These are phyloP conservation scores for Germaria angustata DNA, from an alignment of 2,888 invertebrate genomes.

Conservation along the genomic window DNA sequence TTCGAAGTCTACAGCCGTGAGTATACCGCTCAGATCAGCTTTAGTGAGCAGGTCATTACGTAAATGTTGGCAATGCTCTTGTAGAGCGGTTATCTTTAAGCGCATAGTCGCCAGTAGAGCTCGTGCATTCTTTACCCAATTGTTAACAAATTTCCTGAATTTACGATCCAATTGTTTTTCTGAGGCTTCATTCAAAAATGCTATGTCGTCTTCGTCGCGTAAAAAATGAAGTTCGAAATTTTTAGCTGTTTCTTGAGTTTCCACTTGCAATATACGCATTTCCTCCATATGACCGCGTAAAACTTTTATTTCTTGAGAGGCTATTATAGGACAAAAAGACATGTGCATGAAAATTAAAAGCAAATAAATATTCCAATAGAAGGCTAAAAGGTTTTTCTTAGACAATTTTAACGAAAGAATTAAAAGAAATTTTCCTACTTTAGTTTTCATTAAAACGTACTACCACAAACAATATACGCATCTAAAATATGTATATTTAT, in stretches of 20 bases:
- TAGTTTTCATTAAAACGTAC: no score
- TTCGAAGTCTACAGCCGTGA: constrained; percentile 83
- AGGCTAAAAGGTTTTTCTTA: no score
- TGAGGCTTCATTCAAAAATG: constrained; percentile 72
- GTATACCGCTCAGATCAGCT: constrained; percentile 81
- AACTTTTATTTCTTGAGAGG: constrained; percentile 73
- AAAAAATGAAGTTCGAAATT: constrained; percentile 79
- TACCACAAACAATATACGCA: no score
- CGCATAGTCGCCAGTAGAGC: constrained; percentile 81
- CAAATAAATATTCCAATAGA: neutral
- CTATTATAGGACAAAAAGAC: constrained; percentile 58
- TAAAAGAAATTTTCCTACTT: no score
- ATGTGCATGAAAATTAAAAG: neutral
- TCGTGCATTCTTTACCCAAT: constrained; percentile 81
- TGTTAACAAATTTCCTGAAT: constrained; percentile 81
- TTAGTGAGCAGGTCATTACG: constrained; percentile 77
- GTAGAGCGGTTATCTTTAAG: constrained; percentile 81
- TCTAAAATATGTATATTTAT: no score
- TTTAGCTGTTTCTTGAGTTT: constrained; percentile 80
- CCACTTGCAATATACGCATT: constrained; percentile 79
- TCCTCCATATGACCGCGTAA: constrained; percentile 81
- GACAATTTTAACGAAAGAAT: no score
- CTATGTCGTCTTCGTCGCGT: constrained; percentile 71
- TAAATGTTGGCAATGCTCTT: constrained; percentile 79
- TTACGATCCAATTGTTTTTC: constrained; percentile 77